Percentiles rank a stretch among this genome's conserved stretches.
Evolutionary conservation across 1,140 invertebrate genomes (phyloP).

Genomic region (Coelopa frigida): DNA sequence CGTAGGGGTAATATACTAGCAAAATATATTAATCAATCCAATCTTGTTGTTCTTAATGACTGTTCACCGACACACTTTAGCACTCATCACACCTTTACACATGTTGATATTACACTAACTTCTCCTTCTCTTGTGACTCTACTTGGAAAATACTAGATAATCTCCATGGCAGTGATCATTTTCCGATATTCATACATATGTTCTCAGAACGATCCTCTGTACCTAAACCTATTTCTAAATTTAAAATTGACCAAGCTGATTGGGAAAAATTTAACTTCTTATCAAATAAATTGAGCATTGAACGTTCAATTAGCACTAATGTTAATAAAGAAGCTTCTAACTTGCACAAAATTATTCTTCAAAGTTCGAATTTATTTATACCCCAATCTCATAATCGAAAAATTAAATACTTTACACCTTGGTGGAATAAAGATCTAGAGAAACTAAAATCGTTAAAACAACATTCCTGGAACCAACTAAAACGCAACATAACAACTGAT

Average conservation of each 20-base stretch:
- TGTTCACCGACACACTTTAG: conserved; percentile 7
- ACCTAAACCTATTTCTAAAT: neutral
- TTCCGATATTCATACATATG: conserved; percentile 1
- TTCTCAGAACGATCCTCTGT: neutral
- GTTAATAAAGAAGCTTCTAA: conserved; percentile 8
- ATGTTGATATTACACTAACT: conserved; percentile 1
- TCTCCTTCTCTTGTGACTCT: neutral
- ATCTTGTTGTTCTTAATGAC: conserved; percentile 9
- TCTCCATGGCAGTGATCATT: conserved; percentile 1
- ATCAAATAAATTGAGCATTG: neutral
- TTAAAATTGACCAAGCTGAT: conserved; percentile 2
- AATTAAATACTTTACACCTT: neutral
- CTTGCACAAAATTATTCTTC: neutral
- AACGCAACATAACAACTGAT: neutral
- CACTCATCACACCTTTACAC: conserved; percentile 6
- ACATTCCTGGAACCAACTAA: neutral
- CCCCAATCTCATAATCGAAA: neutral
- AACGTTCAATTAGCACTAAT: neutral
- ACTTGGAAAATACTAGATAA: conserved; percentile 2
- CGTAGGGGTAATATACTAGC: conserved; percentile 3
- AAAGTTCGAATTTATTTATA: conserved; percentile 4
- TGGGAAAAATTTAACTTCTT: conserved; percentile 2
- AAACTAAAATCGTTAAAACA: neutral
- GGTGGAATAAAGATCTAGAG: neutral
- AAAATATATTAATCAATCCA: conserved; percentile 5